A percentile compares a stretch with the other conserved stretches of the same genome.
These are phyloP conservation scores for Drosophila helvetica DNA, from an alignment of 2,888 invertebrate genomes.

Conservation along the genomic window DNA sequence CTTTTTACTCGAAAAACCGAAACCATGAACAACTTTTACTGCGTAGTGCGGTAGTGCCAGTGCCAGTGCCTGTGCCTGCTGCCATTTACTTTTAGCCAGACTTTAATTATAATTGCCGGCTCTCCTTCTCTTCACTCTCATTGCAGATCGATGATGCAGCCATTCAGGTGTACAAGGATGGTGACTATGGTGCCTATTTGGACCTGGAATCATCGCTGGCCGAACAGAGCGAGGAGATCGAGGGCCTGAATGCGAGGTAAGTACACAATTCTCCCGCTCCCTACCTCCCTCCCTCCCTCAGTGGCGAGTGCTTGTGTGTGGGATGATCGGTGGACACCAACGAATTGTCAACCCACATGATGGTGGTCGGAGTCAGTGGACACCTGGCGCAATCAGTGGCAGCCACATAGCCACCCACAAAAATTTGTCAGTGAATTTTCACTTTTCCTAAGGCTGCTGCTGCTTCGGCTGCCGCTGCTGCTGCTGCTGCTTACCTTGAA, in stretches of 20 bases:
- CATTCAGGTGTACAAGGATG: slow-evolving; percentile 97
- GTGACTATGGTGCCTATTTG: slow-evolving; percentile 98
- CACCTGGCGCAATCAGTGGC: slow-evolving; percentile 32
- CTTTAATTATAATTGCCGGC: slow-evolving; percentile 67
- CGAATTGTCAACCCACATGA: slow-evolving; percentile 38
- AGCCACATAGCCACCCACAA: slow-evolving; percentile 34
- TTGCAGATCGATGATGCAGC: slow-evolving; percentile 98
- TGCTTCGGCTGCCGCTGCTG: neutral
- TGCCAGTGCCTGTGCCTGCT: slow-evolving; percentile 18
- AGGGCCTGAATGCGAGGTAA: slow-evolving; percentile 97
- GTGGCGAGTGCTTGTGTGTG: neutral
- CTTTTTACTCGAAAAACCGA: slow-evolving; percentile 39
- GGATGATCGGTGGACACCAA: slow-evolving; percentile 25
- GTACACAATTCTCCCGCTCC: slow-evolving; percentile 66
- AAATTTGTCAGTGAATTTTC: slow-evolving; percentile 53
- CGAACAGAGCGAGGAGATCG: slow-evolving; percentile 98
- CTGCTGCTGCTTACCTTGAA: slow-evolving; percentile 52
- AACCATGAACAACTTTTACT: slow-evolving; percentile 77
- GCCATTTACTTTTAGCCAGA: slow-evolving; percentile 63
- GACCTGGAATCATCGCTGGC: slow-evolving; percentile 98
- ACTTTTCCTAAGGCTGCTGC: slow-evolving; percentile 36
- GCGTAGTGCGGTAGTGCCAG: slow-evolving; percentile 64
- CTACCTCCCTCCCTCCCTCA: too few species aligned
- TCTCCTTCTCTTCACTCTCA: slow-evolving; percentile 14
- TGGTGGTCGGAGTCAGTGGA: neutral